These are phyloP conservation scores for Brenthis ino DNA, from an alignment of 2,888 invertebrate genomes.

Conservation along the genomic window DNA sequence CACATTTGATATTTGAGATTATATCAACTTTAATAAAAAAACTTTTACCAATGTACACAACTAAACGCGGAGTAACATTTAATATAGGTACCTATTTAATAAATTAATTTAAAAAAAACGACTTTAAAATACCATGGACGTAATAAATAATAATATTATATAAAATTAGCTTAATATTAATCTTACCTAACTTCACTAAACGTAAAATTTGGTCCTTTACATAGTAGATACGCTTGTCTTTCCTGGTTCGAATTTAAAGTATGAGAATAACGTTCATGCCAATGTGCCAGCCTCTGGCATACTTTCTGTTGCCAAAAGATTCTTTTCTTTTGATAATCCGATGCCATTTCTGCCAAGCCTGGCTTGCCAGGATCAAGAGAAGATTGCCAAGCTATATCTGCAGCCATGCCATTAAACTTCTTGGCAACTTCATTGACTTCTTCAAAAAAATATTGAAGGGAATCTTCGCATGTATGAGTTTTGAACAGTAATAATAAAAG, in stretches of 20 bases:
- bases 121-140: too few species aligned
- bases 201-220: slow-evolving; percentile 84
- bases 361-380: slow-evolving; percentile 56
- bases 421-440: slow-evolving; percentile 58
- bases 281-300: slow-evolving; percentile 53
- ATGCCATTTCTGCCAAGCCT: slow-evolving; percentile 49
- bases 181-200: slow-evolving; percentile 79
- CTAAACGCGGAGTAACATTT: too few species aligned
- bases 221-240: slow-evolving; percentile 83
- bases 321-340: slow-evolving; percentile 54
- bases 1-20: too few species aligned
- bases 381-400: slow-evolving; percentile 68
- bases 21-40: too few species aligned
- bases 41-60: too few species aligned
- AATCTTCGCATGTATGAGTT: slow-evolving; percentile 43
- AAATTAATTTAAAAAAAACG: too few species aligned
- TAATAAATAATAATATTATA: not conserved
- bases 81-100: too few species aligned
- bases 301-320: slow-evolving; percentile 59
- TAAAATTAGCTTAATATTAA: slow-evolving; percentile 14
- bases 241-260: slow-evolving; percentile 62
- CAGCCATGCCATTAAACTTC: slow-evolving; percentile 59
- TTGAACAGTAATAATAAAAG: slow-evolving; percentile 33
- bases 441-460: slow-evolving; percentile 51
- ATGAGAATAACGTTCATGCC: slow-evolving; percentile 49